A percentile compares a stretch with the other conserved stretches of the same genome.
phyloP scores from a whole-genome alignment of 2,888 invertebrate species.

The Lithophane socia region DNA sequence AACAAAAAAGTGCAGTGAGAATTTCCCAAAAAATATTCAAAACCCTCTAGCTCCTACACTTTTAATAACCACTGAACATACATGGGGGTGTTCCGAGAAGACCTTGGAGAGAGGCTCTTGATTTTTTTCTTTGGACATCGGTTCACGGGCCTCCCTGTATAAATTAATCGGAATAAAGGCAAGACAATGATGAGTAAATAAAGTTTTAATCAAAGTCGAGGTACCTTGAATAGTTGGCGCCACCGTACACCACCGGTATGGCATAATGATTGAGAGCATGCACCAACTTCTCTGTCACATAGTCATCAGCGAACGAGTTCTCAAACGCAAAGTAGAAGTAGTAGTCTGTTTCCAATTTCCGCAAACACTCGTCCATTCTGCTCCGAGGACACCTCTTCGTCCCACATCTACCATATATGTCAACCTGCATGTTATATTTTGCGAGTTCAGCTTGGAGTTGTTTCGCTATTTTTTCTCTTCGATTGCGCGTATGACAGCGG shows the following conservation, averaged over 20 bases:
- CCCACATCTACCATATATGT: constrained; percentile 79
- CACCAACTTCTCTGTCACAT: constrained; percentile 83
- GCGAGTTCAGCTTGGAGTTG: constrained; percentile 67
- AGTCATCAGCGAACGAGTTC: constrained; percentile 80
- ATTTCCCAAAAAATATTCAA: too few species aligned
- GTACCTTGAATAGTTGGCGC: constrained; percentile 82
- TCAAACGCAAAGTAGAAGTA: constrained; percentile 83
- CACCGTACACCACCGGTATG: constrained; percentile 82
- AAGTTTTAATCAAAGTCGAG: background rate
- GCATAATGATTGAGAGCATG: constrained; percentile 75
- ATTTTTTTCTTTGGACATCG: too few species aligned
- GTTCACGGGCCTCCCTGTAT: too few species aligned
- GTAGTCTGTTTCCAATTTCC: constrained; percentile 73
- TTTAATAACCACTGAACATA: too few species aligned
- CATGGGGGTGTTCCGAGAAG: too few species aligned
- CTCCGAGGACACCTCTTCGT: constrained; percentile 62
- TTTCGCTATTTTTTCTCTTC: constrained; percentile 67
- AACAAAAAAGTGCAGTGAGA: too few species aligned
- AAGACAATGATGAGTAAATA: background rate
- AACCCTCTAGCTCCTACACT: too few species aligned
- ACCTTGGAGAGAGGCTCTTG: too few species aligned
- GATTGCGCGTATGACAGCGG: constrained; percentile 71
- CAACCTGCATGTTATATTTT: constrained; percentile 70
- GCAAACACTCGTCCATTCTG: constrained; percentile 63
- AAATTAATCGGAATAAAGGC: background rate